Base-by-base conservation (phyloP, 2,888 invertebrate species). In the Cataglyphis cursor region DNA sequence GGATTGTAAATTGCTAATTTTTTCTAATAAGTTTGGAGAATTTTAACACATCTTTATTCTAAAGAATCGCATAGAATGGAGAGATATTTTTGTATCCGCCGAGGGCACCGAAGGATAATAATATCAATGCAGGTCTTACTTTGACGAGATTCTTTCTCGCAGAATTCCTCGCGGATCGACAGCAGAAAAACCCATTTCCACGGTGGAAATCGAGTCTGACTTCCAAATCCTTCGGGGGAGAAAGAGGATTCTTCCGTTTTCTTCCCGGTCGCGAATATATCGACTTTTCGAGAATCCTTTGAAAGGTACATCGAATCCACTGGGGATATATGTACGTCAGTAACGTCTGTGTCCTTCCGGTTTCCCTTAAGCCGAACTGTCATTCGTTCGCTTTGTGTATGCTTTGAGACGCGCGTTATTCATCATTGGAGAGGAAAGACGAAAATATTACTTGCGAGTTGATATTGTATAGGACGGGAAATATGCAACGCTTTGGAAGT, bases 181-280 rank as follows among this genome's bases (percentile, higher is more conserved):
- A 31, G 15, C 15, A 61, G 72, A 73, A 61, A 68, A 87, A 80
- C 74, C 85, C 75, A 84, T 87, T 87, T 87, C 72, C 82, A 87
- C 70, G 28, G 8, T 81, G 72, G 72, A 84, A 87, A 87, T 85
- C 75, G 85, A 87, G 84, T 84, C 82, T 73, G 82, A 82, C 75
- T 82, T 68, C 41, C 68, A 78, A 82, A 85, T 82, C 78, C 85
- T 82, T 54, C 38, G 57, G 64, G 54, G 59, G 61, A 38, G 44
- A 44, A 10, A 51, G 38, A 54, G 66, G 66, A 78, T 41, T 44
- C 68, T 66, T 74, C 31, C n/a, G 44, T n/a, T 64, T 48, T 61
- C 28, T 62, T 76, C 66, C 51, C 51, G 28, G 57, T 74, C 48
- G 64, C 62, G 65, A 3, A 54, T 65, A 78, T 82, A 86, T 88